These are phyloP conservation scores for Melanostoma scalare DNA, from an alignment of 2,888 invertebrate species.

Conservation along the genomic window DNA sequence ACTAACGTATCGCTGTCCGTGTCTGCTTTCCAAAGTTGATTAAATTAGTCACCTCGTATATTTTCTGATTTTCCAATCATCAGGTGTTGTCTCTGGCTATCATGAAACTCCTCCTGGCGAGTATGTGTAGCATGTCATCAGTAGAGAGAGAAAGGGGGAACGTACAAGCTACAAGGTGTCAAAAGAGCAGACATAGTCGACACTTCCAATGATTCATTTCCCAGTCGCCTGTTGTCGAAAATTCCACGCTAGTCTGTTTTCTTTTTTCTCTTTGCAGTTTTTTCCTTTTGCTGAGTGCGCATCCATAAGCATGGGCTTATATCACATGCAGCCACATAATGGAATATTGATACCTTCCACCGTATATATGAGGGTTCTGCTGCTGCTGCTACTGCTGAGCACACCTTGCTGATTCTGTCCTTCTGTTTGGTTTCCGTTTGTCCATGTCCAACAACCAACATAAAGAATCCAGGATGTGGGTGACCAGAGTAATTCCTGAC, in stretches of 20 bases:
- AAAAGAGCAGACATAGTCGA: constrained; percentile 48
- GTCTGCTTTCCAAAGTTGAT: constrained; percentile 43
- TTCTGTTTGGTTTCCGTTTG: constrained; percentile 5
- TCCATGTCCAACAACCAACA: constrained; percentile 24
- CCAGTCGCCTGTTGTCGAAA: constrained; percentile 47
- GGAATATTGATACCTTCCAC: constrained; percentile 55
- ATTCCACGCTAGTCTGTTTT: constrained; percentile 56
- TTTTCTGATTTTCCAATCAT: constrained; percentile 60
- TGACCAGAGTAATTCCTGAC: constrained; percentile 48
- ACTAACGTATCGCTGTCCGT: constrained; percentile 6
- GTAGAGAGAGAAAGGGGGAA: not conserved
- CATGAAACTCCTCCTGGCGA: constrained; percentile 26
- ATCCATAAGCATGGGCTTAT: constrained; percentile 40
- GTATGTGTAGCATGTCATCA: not conserved
- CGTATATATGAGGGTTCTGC: constrained; percentile 26
- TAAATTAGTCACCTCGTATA: constrained; percentile 49
- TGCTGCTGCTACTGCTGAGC: not conserved
- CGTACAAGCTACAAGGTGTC: constrained; percentile 37
- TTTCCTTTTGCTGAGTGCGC: constrained; percentile 40
- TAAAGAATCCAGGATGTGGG: constrained; percentile 57
- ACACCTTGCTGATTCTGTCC: constrained; percentile 31
- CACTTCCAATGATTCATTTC: constrained; percentile 60
- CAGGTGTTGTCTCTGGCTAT: constrained; percentile 45
- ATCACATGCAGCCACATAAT: constrained; percentile 62
- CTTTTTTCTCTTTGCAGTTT: constrained; percentile 3